These are phyloP conservation scores for Albula goreensis DNA, from an alignment of 2,113 vertebrate genomes.

Conservation along the genomic window DNA sequence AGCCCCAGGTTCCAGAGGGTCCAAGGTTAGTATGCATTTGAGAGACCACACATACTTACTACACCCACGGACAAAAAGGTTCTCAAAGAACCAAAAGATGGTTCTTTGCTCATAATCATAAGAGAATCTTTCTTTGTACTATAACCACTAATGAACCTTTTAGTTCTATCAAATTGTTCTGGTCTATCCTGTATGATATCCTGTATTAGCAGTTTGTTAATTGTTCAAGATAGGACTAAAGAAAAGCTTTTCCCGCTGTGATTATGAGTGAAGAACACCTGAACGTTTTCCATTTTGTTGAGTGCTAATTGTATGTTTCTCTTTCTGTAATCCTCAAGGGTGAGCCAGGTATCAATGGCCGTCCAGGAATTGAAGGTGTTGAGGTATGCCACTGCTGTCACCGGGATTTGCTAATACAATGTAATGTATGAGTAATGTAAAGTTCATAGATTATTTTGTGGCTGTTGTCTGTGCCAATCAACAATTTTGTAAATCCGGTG, in stretches of 20 bases:
- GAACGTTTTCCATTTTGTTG: no score
- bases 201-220: no score
- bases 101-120: no score
- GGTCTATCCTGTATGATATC: no score
- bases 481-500: background rate
- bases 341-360: conserved; percentile 69
- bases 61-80: background rate
- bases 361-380: conserved; percentile 70
- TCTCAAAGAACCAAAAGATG: background rate
- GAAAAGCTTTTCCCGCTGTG: no score
- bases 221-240: no score
- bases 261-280: no score
- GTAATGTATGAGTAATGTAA: background rate
- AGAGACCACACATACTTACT: background rate
- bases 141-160: no score
- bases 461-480: background rate
- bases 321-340: conserved; percentile 64
- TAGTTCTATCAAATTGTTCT: no score
- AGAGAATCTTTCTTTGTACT: no score
- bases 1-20: conserved; percentile 53
- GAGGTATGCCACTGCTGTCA: conserved; percentile 59
- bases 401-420: background rate
- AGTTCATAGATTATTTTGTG: no score
- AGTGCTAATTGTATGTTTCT: background rate
- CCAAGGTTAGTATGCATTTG: conserved; percentile 46